Conservation (phyloP, 1,140 invertebrate genomes). For the Plectrocnemia conspersa region DNA sequence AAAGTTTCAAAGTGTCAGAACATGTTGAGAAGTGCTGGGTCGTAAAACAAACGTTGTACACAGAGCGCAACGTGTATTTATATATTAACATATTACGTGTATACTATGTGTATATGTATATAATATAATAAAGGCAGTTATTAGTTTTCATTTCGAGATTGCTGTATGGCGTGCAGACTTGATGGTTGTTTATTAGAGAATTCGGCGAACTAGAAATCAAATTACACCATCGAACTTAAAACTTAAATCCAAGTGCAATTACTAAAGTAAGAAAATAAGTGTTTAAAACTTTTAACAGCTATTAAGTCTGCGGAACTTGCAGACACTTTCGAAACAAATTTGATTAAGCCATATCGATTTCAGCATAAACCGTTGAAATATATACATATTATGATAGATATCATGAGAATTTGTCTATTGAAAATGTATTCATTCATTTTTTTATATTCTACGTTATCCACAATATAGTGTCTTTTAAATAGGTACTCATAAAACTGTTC, state of each 20-base stretch:
- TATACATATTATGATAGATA: too few species aligned
- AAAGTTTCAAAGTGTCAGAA: too few species aligned
- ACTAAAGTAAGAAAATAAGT: conserved; percentile 35
- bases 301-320: conserved; percentile 30
- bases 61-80: not conserved
- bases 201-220: conserved; percentile 35
- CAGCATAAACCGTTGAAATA: too few species aligned
- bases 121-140: conserved; percentile 28
- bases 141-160: conserved; percentile 36
- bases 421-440: too few species aligned
- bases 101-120: conserved; percentile 8
- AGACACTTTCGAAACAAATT: conserved; percentile 34
- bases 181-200: conserved; percentile 30
- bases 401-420: too few species aligned
- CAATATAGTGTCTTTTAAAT: too few species aligned
- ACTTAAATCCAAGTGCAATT: conserved; percentile 35
- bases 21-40: not conserved
- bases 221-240: conserved; percentile 36
- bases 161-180: conserved; percentile 34
- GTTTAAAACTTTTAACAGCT: conserved; percentile 35
- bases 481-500: too few species aligned
- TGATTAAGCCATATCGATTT: conserved; percentile 34
- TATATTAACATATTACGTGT: conserved; percentile 6
- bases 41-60: not conserved
- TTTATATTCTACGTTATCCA: too few species aligned